A percentile compares a stretch with the other conserved stretches of the same genome.
These are phyloP conservation scores for Acanthococcus lagerstroemiae DNA, from an alignment of 2,888 invertebrate species.

Conservation along the genomic window DNA sequence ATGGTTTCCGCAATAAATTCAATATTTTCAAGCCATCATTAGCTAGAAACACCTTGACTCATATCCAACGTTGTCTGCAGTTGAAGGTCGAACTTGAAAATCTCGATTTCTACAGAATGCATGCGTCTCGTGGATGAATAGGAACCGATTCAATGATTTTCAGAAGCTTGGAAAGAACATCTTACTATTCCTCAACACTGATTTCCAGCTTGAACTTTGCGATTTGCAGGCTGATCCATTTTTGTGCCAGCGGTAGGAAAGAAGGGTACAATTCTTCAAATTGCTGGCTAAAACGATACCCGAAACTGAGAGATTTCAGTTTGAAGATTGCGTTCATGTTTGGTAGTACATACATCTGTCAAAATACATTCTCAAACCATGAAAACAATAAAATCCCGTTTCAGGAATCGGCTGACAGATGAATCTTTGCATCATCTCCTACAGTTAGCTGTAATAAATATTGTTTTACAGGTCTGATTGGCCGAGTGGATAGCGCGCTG, in stretches of 20 bases:
- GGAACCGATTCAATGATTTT: slow-evolving; percentile 15
- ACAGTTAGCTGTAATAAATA: not conserved
- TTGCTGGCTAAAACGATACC: slow-evolving; percentile 23
- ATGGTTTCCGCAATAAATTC: slow-evolving; percentile 21
- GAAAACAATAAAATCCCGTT: slow-evolving; percentile 29
- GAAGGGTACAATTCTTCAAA: slow-evolving; percentile 29
- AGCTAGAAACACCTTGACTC: slow-evolving; percentile 2
- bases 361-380: slow-evolving; percentile 22
- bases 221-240: slow-evolving; percentile 27
- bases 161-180: slow-evolving; percentile 17
- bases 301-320: slow-evolving; percentile 22
- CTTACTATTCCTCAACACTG: slow-evolving; percentile 14
- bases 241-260: slow-evolving; percentile 21
- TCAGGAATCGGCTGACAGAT: not conserved
- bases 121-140: slow-evolving; percentile 18
- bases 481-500: too few species aligned
- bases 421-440: not conserved
- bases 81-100: slow-evolving; percentile 4
- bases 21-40: slow-evolving; percentile 10
- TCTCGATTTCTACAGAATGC: slow-evolving; percentile 13
- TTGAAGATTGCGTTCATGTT: slow-evolving; percentile 32
- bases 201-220: slow-evolving; percentile 30
- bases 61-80: slow-evolving; percentile 10
- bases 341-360: slow-evolving; percentile 32
- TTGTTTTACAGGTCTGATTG: too few species aligned